Evolutionary conservation across 2,113 vertebrate species (phyloP), one percentile per base, ranked within the genome.

Genomic region (Etheostoma cragini): DNA sequence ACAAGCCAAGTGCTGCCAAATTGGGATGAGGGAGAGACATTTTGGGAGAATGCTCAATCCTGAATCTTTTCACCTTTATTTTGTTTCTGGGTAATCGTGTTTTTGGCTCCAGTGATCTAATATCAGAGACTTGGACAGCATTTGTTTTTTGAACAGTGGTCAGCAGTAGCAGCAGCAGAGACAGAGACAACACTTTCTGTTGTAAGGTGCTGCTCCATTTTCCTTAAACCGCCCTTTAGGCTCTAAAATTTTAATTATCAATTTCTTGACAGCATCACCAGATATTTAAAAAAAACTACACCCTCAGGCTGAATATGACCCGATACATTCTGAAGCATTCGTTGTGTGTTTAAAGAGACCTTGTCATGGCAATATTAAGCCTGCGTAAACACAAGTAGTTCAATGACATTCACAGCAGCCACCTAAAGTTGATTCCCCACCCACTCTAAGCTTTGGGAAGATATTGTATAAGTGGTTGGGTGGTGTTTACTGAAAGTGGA

Each of bases 1-100:
- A 49, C 63, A 72, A 88, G 94, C 94, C 95, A 95, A 92, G 87
- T 85, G 84, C 87, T 93, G 91, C 90, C 93, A 94, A 94, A 93
- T 93, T 92, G 92, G 94, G 91, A 92, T 83, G 90, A 91, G 83
- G 90, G 85, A 91, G 87, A 90, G 87, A 90, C 83, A 92, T 94
- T 93, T 92, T 84, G 87, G 91, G 87, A 89, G 72, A 88, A 85
- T 68, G 70, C 89, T 87, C 88, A 80, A 77, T 80, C 89, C 80
- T 60, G 67, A 88, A 85, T 91, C 86, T 88, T 87, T 89, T 84
- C 85, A 92, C 90, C 89, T 92, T 92, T 76, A 79, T 89, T 88
- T 83, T 83, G 88, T 91, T 69, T 83, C 68, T 15, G 78, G 80
- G 64, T 87, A 86, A 90, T 90, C 81, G 46, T 86, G 74, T 84